Evolutionary conservation across 1,140 invertebrate genomes (phyloP).

Genomic region (Diploscapter pachys): DNA sequence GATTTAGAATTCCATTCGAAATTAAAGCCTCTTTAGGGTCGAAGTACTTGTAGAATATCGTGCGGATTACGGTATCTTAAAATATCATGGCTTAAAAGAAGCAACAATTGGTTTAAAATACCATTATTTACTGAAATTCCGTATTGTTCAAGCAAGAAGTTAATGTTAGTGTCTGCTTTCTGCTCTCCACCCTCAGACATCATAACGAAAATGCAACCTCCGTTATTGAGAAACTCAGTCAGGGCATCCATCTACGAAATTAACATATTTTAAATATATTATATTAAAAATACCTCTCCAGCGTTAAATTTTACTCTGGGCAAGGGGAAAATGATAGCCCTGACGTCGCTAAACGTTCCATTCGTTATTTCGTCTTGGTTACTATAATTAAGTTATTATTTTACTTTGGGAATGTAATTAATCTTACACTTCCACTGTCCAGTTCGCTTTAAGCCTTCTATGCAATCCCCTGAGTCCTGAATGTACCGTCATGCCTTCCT

Average conservation of each 20-base stretch:
- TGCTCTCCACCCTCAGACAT: conserved; percentile 85
- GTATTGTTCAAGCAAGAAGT: conserved; percentile 91
- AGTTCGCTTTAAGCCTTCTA: conserved; percentile 45
- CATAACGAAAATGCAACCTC: conserved; percentile 79
- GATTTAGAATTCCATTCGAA: conserved; percentile 77
- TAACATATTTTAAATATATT: conserved; percentile 4
- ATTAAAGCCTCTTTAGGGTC: conserved; percentile 96
- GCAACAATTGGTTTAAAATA: conserved; percentile 58
- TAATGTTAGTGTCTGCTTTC: conserved; percentile 86
- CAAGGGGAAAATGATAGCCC: conserved; percentile 77
- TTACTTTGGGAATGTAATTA: background rate
- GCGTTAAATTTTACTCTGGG: conserved; percentile 85
- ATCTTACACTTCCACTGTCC: conserved; percentile 53
- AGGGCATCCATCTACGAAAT: conserved; percentile 67
- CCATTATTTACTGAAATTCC: conserved; percentile 91
- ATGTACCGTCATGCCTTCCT: conserved; percentile 48
- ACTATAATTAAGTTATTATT: conserved; percentile 62
- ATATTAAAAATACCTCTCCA: conserved; percentile 66
- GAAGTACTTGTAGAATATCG: conserved; percentile 93
- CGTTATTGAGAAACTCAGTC: conserved; percentile 74
- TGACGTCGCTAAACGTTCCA: conserved; percentile 72
- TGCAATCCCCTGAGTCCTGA: conserved; percentile 47
- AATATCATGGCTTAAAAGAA: conserved; percentile 9
- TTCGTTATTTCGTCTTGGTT: conserved; percentile 76
- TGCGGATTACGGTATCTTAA: conserved; percentile 83